A percentile compares a stretch with the other conserved stretches of the same genome.
These are phyloP conservation scores for Crocodylus rhombifer DNA, from an alignment of 2,797 vertebrate genomes.

Conservation along the genomic window DNA sequence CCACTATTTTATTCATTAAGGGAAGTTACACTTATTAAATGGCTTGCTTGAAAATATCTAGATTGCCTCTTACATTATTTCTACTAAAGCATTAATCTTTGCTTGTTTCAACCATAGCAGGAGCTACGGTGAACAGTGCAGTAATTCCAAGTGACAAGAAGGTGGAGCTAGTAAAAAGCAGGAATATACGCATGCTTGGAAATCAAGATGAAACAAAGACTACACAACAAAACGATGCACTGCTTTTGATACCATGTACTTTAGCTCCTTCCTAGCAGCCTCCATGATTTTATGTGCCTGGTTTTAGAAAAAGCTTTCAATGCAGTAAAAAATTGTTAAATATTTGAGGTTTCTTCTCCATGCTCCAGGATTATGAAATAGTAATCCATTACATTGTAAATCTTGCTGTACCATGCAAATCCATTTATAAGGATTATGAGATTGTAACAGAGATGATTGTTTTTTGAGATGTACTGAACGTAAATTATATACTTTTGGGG, in stretches of 20 bases:
- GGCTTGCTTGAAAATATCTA: slow-evolving; percentile 80
- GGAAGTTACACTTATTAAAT: slow-evolving; percentile 82
- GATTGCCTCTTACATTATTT: slow-evolving; percentile 59
- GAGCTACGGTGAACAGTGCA: slow-evolving; percentile 78
- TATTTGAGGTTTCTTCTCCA: slow-evolving; percentile 29
- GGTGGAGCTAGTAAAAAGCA: slow-evolving; percentile 85
- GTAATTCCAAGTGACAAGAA: slow-evolving; percentile 66
- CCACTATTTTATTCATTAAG: slow-evolving; percentile 81
- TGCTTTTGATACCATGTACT: neutral
- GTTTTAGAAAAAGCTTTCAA: slow-evolving; percentile 11
- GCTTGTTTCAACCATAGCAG: slow-evolving; percentile 77
- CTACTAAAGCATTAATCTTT: slow-evolving; percentile 78
- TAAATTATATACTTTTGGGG: neutral
- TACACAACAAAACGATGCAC: accelerated
- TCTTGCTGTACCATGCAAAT: slow-evolving; percentile 60
- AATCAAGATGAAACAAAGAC: slow-evolving; percentile 51
- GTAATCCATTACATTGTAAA: slow-evolving; percentile 63
- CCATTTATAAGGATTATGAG: slow-evolving; percentile 67
- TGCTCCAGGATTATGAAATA: slow-evolving; percentile 56
- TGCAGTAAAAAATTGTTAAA: neutral
- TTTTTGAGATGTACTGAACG: slow-evolving; percentile 1
- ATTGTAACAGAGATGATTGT: slow-evolving; percentile 49
- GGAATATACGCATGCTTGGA: slow-evolving; percentile 79
- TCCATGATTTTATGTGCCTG: neutral
- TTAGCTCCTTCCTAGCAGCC: neutral